These are phyloP conservation scores for Caenorhabditis inopinata DNA, from an alignment of 1,140 invertebrate species.

Conservation along the genomic window DNA sequence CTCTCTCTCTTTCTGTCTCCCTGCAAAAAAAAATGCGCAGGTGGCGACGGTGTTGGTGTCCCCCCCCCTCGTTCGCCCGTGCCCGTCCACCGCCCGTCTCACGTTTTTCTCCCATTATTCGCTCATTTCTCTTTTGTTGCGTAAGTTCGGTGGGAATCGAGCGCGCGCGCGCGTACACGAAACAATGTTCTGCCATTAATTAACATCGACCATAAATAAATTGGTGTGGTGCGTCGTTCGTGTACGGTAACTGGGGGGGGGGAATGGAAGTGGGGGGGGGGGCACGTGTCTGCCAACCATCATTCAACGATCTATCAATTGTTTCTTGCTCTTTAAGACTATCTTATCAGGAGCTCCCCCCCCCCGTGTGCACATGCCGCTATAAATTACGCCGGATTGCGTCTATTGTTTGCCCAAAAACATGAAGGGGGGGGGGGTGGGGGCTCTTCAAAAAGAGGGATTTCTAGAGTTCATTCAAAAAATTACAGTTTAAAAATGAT, in stretches of 20 bases:
- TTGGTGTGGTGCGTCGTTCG: no score
- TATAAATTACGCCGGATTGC: neutral
- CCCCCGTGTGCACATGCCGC: neutral
- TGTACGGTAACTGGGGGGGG: neutral
- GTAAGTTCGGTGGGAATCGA: neutral
- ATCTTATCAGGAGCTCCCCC: neutral
- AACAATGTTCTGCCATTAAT: neutral
- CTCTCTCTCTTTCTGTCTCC: neutral
- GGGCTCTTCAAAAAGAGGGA: no score
- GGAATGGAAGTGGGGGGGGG: neutral
- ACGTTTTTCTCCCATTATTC: neutral
- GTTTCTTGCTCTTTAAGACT: neutral
- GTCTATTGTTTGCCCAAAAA: neutral
- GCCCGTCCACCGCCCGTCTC: no score
- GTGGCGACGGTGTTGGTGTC: neutral
- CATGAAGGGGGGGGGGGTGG: no score
- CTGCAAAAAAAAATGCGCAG: neutral
- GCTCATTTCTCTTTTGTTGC: conserved; percentile 6
- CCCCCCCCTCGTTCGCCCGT: no score
- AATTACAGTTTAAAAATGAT: no score
- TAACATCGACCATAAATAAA: no score
- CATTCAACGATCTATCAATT: no score
- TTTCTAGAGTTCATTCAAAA: no score
- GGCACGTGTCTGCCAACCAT: neutral
- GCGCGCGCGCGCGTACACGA: neutral